These are phyloP conservation scores for Habrosyne pyritoides DNA, from an alignment of 2,888 invertebrate genomes.

Conservation along the genomic window DNA sequence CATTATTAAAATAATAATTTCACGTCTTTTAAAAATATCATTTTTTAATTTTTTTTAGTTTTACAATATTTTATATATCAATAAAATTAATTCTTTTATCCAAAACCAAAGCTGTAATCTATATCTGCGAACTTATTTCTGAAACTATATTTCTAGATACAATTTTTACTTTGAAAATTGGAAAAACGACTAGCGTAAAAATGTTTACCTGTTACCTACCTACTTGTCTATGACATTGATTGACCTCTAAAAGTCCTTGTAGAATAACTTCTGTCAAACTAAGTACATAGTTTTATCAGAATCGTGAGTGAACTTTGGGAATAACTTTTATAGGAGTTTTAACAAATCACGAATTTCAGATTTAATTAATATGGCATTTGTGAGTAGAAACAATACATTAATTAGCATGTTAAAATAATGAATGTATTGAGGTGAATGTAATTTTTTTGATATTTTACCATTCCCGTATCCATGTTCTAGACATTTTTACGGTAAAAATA, in stretches of 20 bases:
- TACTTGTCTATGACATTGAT: constrained; percentile 63
- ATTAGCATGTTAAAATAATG: not conserved
- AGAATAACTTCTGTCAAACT: constrained; percentile 59
- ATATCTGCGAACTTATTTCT: too few relatives aligned
- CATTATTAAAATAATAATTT: too few relatives aligned
- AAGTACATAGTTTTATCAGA: constrained; percentile 6
- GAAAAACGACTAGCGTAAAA: constrained; percentile 23
- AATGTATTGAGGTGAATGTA: not conserved
- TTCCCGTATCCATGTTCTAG: not conserved
- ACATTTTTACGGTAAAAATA: too few relatives aligned
- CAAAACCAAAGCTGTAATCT: too few relatives aligned
- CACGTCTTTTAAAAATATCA: too few relatives aligned
- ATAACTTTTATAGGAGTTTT: not conserved
- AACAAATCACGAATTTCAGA: constrained; percentile 8
- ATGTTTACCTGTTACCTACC: constrained; percentile 34
- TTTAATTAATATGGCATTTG: constrained; percentile 54
- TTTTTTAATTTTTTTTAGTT: too few relatives aligned
- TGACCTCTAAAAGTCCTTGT: constrained; percentile 70
- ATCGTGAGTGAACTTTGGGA: not conserved
- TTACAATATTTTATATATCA: too few relatives aligned
- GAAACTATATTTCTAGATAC: too few relatives aligned
- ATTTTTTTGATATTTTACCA: not conserved
- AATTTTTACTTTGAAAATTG: not conserved
- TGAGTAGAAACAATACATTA: constrained; percentile 40
- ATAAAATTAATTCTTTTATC: too few relatives aligned